These are phyloP conservation scores for Tragelaphus oryx DNA, from an alignment of 2,797 vertebrate species.

Conservation along the genomic window DNA sequence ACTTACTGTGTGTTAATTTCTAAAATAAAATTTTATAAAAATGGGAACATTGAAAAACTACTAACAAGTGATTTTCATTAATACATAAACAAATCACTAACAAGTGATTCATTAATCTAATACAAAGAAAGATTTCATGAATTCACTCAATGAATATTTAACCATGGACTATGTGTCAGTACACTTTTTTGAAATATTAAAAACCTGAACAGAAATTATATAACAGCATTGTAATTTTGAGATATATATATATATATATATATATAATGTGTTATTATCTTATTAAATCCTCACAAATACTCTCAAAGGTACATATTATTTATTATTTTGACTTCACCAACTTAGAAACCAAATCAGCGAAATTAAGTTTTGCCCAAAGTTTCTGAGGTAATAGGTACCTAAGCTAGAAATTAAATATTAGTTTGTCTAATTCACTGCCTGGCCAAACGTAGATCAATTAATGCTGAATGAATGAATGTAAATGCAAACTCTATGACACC, in stretches of 20 bases:
- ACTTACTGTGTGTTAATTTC: not conserved
- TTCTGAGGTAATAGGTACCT: not conserved
- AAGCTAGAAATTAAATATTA: not conserved
- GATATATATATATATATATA: not conserved
- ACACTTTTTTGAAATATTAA: not conserved
- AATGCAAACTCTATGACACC: not conserved
- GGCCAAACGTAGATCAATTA: not conserved
- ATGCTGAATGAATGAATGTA: not conserved
- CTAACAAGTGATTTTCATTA: not conserved
- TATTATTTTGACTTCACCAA: conserved; percentile 19
- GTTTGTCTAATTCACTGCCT: not conserved
- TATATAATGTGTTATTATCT: not conserved
- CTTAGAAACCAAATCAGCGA: not conserved
- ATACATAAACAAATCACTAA: not conserved
- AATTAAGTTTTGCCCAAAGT: not conserved
- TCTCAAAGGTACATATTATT: not conserved
- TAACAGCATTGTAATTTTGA: not conserved
- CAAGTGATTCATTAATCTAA: not conserved
- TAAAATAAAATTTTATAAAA: not conserved
- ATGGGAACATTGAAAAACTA: not conserved
- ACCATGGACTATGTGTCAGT: not conserved
- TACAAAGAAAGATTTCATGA: not conserved
- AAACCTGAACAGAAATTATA: not conserved
- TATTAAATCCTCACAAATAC: not conserved
- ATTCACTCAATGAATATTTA: not conserved